Base-by-base conservation (phyloP, 2,797 vertebrate genomes). In the Gadopsis marmoratus region DNA sequence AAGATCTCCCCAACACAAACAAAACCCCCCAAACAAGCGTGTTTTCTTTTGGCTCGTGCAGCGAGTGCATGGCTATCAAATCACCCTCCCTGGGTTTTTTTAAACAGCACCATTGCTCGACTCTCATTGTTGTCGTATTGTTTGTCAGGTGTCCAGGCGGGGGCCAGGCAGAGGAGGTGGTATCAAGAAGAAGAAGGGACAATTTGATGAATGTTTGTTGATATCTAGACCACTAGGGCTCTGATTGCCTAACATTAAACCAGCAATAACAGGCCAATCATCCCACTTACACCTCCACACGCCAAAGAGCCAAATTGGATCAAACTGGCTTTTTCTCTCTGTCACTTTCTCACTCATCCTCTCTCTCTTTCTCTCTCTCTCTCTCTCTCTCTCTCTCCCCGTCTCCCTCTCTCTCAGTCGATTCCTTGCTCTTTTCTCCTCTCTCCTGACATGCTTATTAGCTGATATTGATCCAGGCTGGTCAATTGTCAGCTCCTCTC, bases 171-270 rank as follows among this genome's bases (percentile, higher is more conserved):
- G 88, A 90, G 90, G 81, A 88, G 90, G 89, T 92, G 88, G 91
- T 91, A 93, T 93, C 89, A 89, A 78, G 80, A 89, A 85, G 93
- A 89, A 93, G 93, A 94, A 93, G 96, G 96, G 96, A 97, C 97
- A 97, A 97, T 98, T 97, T 98, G 96, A 97, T 98, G 90, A 96
- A 97, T 98, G 97, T 99, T 98, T 99, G 98, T 99, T 99, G 98
- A 99, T 98, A 99, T 97, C 97, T 98, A 99, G 97, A 98, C 97
- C 97, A 98, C 97, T 98, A 97, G 96, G 93, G 97, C 96, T 97
- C 97, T 99, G 98, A 99, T 99, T 99, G 97, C 97, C 97, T 97
- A 98, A 98, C 97, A 98, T 99, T 99, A 99, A 99, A 99, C 97
- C 95, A 96, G 95, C 97, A 99, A 99, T 99, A 99, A 98, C 96